Base-by-base conservation (phyloP, 2,797 vertebrate genomes). In the Odontamblyopus lacepedii region DNA sequence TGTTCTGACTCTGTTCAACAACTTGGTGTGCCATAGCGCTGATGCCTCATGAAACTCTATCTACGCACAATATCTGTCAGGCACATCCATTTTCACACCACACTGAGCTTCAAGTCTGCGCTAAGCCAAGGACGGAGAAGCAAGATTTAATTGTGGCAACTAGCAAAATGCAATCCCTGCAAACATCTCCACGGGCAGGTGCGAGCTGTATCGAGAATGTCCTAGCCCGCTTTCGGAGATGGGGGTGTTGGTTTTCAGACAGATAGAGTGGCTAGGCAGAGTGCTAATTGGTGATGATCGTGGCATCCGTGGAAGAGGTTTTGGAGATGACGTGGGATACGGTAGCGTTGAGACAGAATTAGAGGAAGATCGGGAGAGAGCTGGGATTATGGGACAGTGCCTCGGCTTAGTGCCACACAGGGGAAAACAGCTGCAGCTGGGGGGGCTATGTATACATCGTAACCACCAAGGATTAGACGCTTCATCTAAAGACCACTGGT, bases 201-300 rank as follows among this genome's bases (percentile, higher is more conserved):
- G 84, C 76, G 70, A 35, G 72, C 64, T 73, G 74, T 70, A 74
- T 75, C 70, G 80, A 83, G 77, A 81, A 85, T 81, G 87, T 82
- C 79, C 76, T 88, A 84, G 81, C 74, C 79, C 75, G 62, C 68
- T 72, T 66, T 86, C 74, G 15, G 55, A 64, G 73, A 55, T 41
- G 18, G 80, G 27, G 85, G 87, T 88, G 87, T 88, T 85, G 85
- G 81, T 90, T 90, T 89, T 82, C 81, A 87, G 74, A 71, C 18
- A 71, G 73, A 88, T 79, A 71, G 11, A 18, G 56, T 64, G 74
- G 74, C 83, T 79, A 83, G 82, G 76, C 82, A n/a, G 87, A 73
- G 74, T 75, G 79, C 75, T 88, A 88, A 91, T 92, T 89, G 80
- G 82, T 68, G 65, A 81, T 79, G 80, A 88, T 86, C 81, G 12